Base-by-base conservation (phyloP, 2,797 vertebrate species). In the Karalla daura region DNA sequence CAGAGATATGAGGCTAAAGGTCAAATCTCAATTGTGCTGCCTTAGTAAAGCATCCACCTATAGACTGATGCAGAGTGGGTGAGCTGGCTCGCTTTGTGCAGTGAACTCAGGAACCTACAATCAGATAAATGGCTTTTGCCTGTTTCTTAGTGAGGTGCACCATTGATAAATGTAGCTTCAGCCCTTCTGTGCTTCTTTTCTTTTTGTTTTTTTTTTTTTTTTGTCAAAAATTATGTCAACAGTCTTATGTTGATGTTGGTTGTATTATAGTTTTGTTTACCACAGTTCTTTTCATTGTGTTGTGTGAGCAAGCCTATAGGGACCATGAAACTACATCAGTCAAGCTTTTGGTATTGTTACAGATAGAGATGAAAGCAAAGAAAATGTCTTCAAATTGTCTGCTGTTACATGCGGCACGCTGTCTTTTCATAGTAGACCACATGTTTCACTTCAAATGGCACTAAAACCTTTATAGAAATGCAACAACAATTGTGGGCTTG, bases 1-100 rank as follows among this genome's bases (percentile, higher is more conserved):
- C 28, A 53, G 63, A 44, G 20, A 53, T 35, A 12, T 5, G 33
- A 35, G 7, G 3, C 51, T 56, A 50, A 52, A 18, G 53, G 65
- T 61, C 5, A 51, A 36, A 58, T 13, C 5, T 36, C 5, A 6
- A 5, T 41, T 50, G 44, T 60, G 30, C 35, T 66, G 27, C 33
- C 12, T 40, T 21, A 30, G 30, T 32, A 11, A 50, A 52, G 20
- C 21, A 15, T 25, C 39, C 55, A 33, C 55, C 18, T 30, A 15
- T 39, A 44, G 51, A 23, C 33, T n/a, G 23, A 55, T 9, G 25
- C 21, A 21, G 20, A 25, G 20, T 50, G n/a, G 23, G 17, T 68
- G 37, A 30, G 51, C 23, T 12, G 2, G 1, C 27, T n/a, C 39
- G 18, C 11, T 40, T 59, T 8, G 11, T 9, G 25, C 36, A 4